Percentiles rank a stretch among this genome's conserved stretches.
These are phyloP conservation scores for Phylloscopus collybita DNA, from an alignment of 2,797 vertebrate species.

Conservation along the genomic window DNA sequence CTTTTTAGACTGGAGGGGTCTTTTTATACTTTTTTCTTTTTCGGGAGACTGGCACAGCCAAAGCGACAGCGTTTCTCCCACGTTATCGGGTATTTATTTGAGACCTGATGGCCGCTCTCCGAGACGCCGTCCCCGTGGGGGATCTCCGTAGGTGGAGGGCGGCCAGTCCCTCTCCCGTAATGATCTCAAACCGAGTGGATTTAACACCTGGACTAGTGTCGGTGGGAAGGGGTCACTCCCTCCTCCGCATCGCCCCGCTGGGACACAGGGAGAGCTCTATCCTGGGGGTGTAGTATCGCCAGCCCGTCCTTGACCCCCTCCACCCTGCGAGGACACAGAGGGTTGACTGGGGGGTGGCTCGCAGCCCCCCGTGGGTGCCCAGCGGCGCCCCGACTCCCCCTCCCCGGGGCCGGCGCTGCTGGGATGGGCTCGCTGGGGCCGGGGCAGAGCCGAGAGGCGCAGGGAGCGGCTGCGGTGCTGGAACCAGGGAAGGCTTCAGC, in stretches of 20 bases:
- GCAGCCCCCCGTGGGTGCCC: background rate
- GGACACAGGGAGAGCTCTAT: background rate
- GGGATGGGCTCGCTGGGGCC: background rate
- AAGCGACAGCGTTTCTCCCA: background rate
- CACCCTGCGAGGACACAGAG: background rate
- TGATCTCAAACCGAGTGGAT: background rate
- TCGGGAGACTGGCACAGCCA: background rate
- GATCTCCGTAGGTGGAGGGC: background rate
- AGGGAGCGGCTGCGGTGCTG: background rate
- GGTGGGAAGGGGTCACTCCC: background rate
- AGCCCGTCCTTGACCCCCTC: background rate
- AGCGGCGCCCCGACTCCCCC: rapidly evolving
- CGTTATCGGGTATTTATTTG: background rate
- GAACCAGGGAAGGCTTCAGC: background rate
- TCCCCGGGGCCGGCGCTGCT: no score
- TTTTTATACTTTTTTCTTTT: no score
- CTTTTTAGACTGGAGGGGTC: background rate
- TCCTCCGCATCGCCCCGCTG: rapidly evolving
- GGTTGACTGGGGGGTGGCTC: background rate
- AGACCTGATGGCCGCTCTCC: background rate
- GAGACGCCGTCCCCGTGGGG: background rate
- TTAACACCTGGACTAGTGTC: background rate
- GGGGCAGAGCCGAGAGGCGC: background rate
- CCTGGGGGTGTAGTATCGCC: rapidly evolving
- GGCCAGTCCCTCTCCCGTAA: background rate